Evolutionary conservation across 92 coral and sea anemone genomes (phyloP), one percentile per base, ranked within the genome.

Genomic region (Actinernus sp.): DNA sequence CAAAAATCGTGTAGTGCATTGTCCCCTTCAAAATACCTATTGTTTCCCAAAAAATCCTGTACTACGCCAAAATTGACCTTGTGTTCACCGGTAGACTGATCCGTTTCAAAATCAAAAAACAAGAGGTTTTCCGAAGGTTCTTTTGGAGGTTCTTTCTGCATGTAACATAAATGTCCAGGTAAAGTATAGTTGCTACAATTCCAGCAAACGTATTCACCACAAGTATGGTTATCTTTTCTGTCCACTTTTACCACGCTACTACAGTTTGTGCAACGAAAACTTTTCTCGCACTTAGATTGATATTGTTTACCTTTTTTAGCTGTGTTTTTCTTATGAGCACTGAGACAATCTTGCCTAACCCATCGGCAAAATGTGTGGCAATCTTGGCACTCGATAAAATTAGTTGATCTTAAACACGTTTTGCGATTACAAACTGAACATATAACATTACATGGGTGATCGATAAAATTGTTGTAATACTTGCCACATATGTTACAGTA

Each of bases 171-270:
- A n/a, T n/a, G n/a, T n/a, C n/a, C n/a, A n/a, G n/a, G n/a, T n/a
- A n/a, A n/a, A n/a, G n/a, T n/a, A n/a, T n/a, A n/a, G n/a, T n/a
- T n/a, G n/a, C n/a, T n/a, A n/a, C n/a, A n/a, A n/a, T n/a, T n/a
- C n/a, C n/a, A n/a, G n/a, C n/a, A n/a, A n/a, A n/a, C n/a, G n/a
- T 8, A 55, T 16, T 70, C 78, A 2, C 78, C 78, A 45, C 78
- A 70, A n/a, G 41, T 43, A 19, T 68, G 67, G 10, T 31, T 31
- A 31, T 27, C 29, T 41, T 41, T 61, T 38, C 78, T 54, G 28
- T 31, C 24, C 3, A n/a, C 7, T n/a, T 38, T 56, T 2, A 70
- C 78, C 18, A 16, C 56, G 1, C 20, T 24, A 24, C 32, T 55
- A 70, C 78, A 70, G 14, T 23, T 56, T 31, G 31, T 58, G 26